Evolutionary conservation across 2,113 vertebrate genomes (phyloP), one percentile per base, ranked within the genome.

Genomic region (Rhea pennata): DNA sequence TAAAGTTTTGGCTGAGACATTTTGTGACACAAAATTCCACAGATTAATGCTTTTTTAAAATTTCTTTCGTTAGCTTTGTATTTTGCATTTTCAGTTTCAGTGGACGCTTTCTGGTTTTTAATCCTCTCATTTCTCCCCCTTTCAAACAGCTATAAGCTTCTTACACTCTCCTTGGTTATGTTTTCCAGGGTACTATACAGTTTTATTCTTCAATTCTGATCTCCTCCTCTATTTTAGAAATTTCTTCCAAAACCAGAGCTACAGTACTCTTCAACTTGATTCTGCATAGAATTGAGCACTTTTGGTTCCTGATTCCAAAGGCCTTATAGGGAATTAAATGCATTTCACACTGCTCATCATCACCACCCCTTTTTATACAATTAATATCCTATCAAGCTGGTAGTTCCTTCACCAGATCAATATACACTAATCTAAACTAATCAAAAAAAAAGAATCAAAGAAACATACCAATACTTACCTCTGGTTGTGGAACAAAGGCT

Each of bases 401-500:
- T 19, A 27, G 36, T 58, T 76, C 10, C 53, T 26, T 22, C 36
- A 48, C 50, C 66, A 39, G 40, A 71, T 54, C 21, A 65, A 73
- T 16, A 40, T 48, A 44, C 22, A 70, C 14, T 10, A 27, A 19
- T 20, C 39, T 1, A 36, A 36, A 36, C 36, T 36, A 36, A 36
- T 36, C 36, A 36, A 36, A 36, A 36, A 36, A 36, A 36, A 36
- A 36, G 36, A 36, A 36, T 36, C 36, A 54, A 26, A 80, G 10
- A 84, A 76, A 88, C 23, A 84, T 12, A 88, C 14, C 8, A 64
- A 88, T 65, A 79, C 98, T 97, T 97, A 99, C 99, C 98, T 99
- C 72, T 67, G 99, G 99, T 89, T 99, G 99, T 84, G 99, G 99
- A 90, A 99, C 92, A 64, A 99, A 99, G 59, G 99, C 99, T 80